Conservation (phyloP, 2,888 invertebrate genomes). For the Molorchus minor region DNA sequence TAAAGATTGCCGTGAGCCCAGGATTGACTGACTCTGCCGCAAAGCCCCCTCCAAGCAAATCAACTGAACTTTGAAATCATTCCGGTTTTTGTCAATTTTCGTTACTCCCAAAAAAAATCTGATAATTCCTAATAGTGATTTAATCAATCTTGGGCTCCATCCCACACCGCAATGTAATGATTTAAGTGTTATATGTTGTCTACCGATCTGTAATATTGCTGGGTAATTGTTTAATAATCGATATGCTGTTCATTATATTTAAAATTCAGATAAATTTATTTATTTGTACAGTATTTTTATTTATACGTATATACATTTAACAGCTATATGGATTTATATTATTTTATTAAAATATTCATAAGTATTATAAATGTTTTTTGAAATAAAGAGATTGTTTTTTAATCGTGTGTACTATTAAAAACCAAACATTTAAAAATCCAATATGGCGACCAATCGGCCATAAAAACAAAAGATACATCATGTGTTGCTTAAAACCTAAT, state of each 20-base stretch:
- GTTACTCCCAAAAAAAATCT: conserved; percentile 28
- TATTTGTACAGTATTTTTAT: conserved; percentile 54
- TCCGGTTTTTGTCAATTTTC: conserved; percentile 11
- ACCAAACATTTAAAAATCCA: too few relatives aligned
- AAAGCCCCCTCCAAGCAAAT: not conserved
- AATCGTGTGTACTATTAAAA: conserved; percentile 18
- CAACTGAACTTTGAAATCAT: not conserved
- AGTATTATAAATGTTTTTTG: conserved; percentile 63
- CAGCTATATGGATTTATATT: conserved; percentile 54
- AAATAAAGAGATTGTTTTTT: conserved; percentile 64
- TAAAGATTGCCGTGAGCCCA: conserved; percentile 9
- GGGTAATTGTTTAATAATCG: conserved; percentile 57
- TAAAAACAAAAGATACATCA: too few relatives aligned
- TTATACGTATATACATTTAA: conserved; percentile 50
- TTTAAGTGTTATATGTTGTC: conserved; percentile 62
- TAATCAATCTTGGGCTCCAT: not conserved
- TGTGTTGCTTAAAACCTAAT: too few relatives aligned
- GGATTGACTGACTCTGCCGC: not conserved
- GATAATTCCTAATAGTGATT: not conserved
- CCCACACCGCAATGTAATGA: conserved; percentile 51
- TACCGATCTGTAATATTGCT: conserved; percentile 55
- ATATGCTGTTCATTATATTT: conserved; percentile 53
- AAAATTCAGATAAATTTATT: conserved; percentile 48
- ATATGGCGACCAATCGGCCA: too few relatives aligned
- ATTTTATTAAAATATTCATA: conserved; percentile 48